Evolutionary conservation across 2,888 invertebrate species (phyloP).

Genomic region (Philopedon plagiatum): DNA sequence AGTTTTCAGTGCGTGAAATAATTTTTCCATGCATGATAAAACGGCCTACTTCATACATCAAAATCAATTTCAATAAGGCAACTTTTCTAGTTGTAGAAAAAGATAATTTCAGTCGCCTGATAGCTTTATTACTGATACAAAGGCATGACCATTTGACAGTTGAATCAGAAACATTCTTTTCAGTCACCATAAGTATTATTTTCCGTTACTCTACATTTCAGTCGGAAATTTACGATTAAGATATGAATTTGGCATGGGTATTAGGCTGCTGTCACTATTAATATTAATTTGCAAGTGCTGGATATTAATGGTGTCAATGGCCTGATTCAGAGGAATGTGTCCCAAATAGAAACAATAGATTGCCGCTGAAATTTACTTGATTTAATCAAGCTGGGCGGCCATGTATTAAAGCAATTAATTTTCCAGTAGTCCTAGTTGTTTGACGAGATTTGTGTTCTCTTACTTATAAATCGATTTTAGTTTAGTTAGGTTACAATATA

Average conservation of each 20-base stretch:
- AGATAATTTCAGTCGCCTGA: too few species aligned
- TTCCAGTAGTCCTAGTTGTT: slow-evolving; percentile 33
- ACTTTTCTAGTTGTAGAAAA: too few species aligned
- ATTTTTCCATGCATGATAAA: too few species aligned
- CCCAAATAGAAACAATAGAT: slow-evolving; percentile 44
- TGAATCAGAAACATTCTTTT: too few species aligned
- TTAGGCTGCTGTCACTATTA: slow-evolving; percentile 36
- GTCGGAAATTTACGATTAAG: slow-evolving; percentile 17
- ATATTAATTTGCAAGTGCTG: slow-evolving; percentile 45
- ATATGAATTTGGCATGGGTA: slow-evolving; percentile 27
- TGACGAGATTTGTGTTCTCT: slow-evolving; percentile 19
- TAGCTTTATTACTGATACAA: too few species aligned
- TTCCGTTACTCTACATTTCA: neutral
- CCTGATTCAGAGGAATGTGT: slow-evolving; percentile 30
- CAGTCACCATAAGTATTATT: too few species aligned
- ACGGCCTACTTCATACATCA: too few species aligned
- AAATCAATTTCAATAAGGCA: too few species aligned
- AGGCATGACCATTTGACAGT: too few species aligned
- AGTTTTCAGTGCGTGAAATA: too few species aligned
- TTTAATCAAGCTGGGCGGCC: slow-evolving; percentile 40
- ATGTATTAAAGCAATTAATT: slow-evolving; percentile 45
- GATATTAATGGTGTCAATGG: slow-evolving; percentile 40
- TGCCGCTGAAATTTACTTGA: slow-evolving; percentile 44
- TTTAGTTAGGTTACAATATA: too few species aligned
- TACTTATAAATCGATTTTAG: too few species aligned